Percentiles rank a stretch among this genome's conserved stretches.
phyloP scores from a whole-genome alignment of 1,140 invertebrate genomes.

The Eumaeus atala region DNA sequence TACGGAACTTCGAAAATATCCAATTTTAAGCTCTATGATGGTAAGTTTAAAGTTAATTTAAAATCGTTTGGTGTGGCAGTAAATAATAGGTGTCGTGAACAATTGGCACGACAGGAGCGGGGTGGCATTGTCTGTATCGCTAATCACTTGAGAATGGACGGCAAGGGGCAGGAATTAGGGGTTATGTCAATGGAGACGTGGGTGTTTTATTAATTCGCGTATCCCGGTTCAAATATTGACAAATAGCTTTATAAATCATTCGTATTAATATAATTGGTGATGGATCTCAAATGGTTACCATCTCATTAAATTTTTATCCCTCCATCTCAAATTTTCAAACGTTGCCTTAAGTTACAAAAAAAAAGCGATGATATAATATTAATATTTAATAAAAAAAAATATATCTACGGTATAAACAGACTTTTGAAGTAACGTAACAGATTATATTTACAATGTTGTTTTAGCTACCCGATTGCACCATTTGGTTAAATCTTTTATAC shows the following conservation, averaged over 20 bases:
- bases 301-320: background rate
- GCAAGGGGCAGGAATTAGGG: constrained; percentile 29
- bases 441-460: too few species aligned
- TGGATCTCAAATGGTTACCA: background rate
- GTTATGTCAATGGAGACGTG: constrained; percentile 18
- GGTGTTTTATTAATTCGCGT: constrained; percentile 20
- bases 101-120: constrained; percentile 38
- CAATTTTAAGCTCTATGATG: constrained; percentile 28
- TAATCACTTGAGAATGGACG: constrained; percentile 50
- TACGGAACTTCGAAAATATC: constrained; percentile 21
- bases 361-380: too few species aligned
- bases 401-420: too few species aligned
- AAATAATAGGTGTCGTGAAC: constrained; percentile 61
- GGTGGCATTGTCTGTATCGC: constrained; percentile 44
- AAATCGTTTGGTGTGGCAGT: constrained; percentile 25
- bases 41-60: constrained; percentile 25
- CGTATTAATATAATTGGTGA: constrained; percentile 10
- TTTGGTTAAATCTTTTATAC: too few species aligned
- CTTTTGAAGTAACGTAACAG: too few species aligned
- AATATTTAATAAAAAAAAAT: too few species aligned
- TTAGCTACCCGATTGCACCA: too few species aligned
- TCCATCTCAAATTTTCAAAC: background rate
- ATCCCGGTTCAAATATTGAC: constrained; percentile 16
- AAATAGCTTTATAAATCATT: constrained; percentile 14
- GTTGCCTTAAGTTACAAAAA: too few species aligned